Conservation (phyloP, 2,888 invertebrate genomes). For the Pocota personata region DNA sequence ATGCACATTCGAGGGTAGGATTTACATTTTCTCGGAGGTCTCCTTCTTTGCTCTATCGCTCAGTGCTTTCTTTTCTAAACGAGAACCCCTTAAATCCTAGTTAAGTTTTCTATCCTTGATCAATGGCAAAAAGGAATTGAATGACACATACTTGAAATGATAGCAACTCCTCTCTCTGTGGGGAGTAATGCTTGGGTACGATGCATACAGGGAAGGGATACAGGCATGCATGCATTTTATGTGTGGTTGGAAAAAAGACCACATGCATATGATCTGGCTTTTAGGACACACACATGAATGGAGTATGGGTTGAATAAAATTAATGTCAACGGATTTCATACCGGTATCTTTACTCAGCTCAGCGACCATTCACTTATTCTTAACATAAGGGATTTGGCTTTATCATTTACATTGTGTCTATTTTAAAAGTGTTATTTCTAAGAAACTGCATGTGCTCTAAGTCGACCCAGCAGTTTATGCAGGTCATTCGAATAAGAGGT, state of each 20-base stretch:
- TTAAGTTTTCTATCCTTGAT: slow-evolving; percentile 62
- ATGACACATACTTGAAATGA: slow-evolving; percentile 23
- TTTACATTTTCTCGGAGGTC: slow-evolving; percentile 36
- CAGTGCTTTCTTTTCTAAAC: slow-evolving; percentile 42
- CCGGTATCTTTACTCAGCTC: background rate
- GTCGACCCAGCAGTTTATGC: no score
- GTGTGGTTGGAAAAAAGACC: background rate
- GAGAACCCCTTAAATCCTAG: slow-evolving; percentile 51
- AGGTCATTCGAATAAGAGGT: no score
- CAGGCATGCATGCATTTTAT: slow-evolving; percentile 22
- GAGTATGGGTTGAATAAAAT: background rate
- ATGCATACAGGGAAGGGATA: background rate
- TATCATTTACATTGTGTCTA: background rate
- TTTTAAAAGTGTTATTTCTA: no score
- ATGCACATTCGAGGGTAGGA: slow-evolving; percentile 44
- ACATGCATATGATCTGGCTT: slow-evolving; percentile 26
- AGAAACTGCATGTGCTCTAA: no score
- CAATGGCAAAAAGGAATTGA: slow-evolving; percentile 52
- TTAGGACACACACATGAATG: background rate
- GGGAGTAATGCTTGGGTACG: background rate
- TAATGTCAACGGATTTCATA: background rate
- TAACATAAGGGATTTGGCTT: slow-evolving; percentile 18
- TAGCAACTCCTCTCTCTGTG: background rate
- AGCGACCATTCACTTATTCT: slow-evolving; percentile 24
- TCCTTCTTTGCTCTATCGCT: slow-evolving; percentile 2